Percentiles rank a stretch among this genome's conserved stretches.
Evolutionary conservation across 2,888 invertebrate genomes (phyloP).

Genomic region (Phrixothrix hirtus): DNA sequence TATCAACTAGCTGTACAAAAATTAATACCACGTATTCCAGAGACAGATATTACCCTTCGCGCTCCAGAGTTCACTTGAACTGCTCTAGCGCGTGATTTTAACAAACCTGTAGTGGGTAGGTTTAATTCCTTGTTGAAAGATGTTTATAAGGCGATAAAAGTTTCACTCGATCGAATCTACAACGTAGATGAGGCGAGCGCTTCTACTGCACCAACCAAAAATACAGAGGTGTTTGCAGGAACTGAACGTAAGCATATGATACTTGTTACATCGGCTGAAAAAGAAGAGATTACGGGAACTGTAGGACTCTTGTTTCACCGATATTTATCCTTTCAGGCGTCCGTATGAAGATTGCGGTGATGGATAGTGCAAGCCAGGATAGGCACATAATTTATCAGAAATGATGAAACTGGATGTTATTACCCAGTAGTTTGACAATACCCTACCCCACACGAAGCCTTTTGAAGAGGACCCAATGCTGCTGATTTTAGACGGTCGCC

Average conservation of each 20-base stretch:
- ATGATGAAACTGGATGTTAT: neutral
- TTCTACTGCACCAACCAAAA: too few relatives aligned
- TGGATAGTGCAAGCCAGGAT: neutral
- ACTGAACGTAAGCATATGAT: neutral
- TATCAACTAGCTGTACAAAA: constrained; percentile 2
- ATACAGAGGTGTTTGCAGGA: neutral
- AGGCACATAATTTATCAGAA: neutral
- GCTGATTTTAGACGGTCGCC: too few relatives aligned
- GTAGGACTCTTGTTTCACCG: neutral
- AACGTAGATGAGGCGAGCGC: neutral
- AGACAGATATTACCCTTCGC: constrained; percentile 5
- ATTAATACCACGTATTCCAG: neutral
- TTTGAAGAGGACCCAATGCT: too few relatives aligned
- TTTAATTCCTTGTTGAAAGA: constrained; percentile 1
- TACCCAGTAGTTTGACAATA: too few relatives aligned
- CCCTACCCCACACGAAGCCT: too few relatives aligned
- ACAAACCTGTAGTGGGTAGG: too few relatives aligned
- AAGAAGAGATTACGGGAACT: neutral
- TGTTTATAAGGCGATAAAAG: neutral
- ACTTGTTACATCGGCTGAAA: too few relatives aligned
- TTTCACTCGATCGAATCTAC: neutral
- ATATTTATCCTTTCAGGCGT: neutral
- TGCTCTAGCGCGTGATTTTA: too few relatives aligned
- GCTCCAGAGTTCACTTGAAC: too few relatives aligned
- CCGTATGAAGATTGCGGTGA: neutral